These are phyloP conservation scores for Selene dorsalis DNA, from an alignment of 2,797 vertebrate species.

Conservation along the genomic window DNA sequence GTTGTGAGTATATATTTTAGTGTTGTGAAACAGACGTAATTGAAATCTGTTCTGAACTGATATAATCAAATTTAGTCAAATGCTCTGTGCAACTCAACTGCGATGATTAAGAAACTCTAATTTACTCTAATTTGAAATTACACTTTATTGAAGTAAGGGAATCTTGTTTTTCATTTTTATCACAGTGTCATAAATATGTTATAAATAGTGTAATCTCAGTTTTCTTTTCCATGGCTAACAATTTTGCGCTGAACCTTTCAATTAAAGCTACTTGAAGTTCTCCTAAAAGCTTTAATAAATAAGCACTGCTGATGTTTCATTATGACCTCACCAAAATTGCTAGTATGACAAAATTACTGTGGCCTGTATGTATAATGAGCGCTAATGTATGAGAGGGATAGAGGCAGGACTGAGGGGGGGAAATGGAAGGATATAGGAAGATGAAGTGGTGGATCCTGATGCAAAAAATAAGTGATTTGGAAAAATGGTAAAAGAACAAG, in stretches of 20 bases:
- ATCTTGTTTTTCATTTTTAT: background rate
- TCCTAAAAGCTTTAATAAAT: background rate
- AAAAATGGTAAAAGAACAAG: background rate
- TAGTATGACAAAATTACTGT: background rate
- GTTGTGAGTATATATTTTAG: too few relatives aligned
- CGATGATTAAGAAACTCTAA: background rate
- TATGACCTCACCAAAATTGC: background rate
- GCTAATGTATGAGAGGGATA: conserved; percentile 32
- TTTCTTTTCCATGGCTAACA: background rate
- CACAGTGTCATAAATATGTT: background rate
- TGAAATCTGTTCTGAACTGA: too few relatives aligned
- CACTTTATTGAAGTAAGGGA: background rate
- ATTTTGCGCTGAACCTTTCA: conserved; percentile 2
- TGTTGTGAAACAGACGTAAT: too few relatives aligned
- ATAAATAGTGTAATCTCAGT: background rate
- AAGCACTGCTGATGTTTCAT: background rate
- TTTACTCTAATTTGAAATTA: background rate
- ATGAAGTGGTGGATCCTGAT: background rate
- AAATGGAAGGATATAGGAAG: background rate
- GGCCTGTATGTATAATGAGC: conserved; percentile 19
- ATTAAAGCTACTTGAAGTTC: background rate
- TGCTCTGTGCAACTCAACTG: background rate
- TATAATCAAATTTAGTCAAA: too few relatives aligned
- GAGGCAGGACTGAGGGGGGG: background rate
- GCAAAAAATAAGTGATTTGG: background rate